These are phyloP conservation scores for Muscidifurax raptorellus DNA, from an alignment of 1,140 invertebrate genomes.

Conservation along the genomic window DNA sequence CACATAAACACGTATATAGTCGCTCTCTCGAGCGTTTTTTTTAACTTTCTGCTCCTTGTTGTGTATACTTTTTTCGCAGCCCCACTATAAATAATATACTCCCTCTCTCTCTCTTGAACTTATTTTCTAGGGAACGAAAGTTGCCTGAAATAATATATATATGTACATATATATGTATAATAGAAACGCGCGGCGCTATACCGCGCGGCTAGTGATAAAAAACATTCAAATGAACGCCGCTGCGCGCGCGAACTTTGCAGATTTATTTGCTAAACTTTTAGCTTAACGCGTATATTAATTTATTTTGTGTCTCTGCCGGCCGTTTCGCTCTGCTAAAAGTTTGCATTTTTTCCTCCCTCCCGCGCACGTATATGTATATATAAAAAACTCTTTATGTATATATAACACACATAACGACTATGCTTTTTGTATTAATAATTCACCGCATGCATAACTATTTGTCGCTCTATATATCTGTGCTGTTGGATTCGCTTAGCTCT, in stretches of 20 bases:
- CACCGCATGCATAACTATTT: too few relatives aligned
- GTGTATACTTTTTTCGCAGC: slow-evolving; percentile 45
- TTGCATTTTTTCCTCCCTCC: slow-evolving; percentile 15
- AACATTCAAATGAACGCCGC: slow-evolving; percentile 58
- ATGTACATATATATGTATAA: too few relatives aligned
- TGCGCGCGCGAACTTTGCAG: slow-evolving; percentile 46
- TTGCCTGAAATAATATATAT: too few relatives aligned
- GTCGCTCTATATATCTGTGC: slow-evolving; percentile 37
- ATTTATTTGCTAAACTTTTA: slow-evolving; percentile 55
- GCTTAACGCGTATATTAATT: slow-evolving; percentile 53
- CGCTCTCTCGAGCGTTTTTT: slow-evolving; percentile 13
- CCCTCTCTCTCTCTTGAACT: too few relatives aligned
- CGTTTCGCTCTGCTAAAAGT: slow-evolving; percentile 34
- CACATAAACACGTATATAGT: too few relatives aligned
- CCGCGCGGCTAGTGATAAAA: slow-evolving; percentile 55
- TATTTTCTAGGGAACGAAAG: too few relatives aligned
- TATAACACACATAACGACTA: neutral
- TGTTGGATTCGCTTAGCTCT: neutral
- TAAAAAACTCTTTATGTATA: slow-evolving; percentile 31
- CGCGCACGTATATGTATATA: too few relatives aligned
- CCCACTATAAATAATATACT: too few relatives aligned
- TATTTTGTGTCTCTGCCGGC: slow-evolving; percentile 36
- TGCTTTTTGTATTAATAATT: slow-evolving; percentile 36
- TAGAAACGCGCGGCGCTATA: neutral
- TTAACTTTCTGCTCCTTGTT: neutral